phyloP scores from a whole-genome alignment of 2,888 invertebrate genomes.

The Pristionchus fissidentatus region DNA sequence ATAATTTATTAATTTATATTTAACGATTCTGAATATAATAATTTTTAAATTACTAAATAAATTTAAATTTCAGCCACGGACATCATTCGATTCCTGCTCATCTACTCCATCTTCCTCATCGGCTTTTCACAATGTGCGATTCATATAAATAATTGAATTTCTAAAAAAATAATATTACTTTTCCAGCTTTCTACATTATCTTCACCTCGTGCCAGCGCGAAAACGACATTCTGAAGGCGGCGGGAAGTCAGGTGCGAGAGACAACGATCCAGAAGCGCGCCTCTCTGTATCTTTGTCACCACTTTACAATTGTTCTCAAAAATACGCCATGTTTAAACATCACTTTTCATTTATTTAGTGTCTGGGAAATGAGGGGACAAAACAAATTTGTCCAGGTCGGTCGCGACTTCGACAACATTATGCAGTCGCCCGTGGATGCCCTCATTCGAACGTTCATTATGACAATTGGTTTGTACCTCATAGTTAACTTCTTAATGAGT shows the following conservation, averaged over 20 bases:
- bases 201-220: constrained; percentile 83
- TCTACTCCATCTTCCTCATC: constrained; percentile 96
- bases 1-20: no score
- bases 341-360: no score
- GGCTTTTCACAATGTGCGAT: constrained; percentile 89
- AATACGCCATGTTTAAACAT: no score
- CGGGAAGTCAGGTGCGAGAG: neutral
- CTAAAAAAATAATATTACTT: neutral
- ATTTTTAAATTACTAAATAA: neutral
- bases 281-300: no score
- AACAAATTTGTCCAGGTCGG: constrained; percentile 13
- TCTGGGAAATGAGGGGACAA: no score
- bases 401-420: constrained; percentile 54
- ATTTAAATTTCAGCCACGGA: constrained; percentile 25
- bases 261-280: no score
- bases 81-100: constrained; percentile 89
- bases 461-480: constrained; percentile 89
- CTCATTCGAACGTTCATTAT: constrained; percentile 94
- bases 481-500: neutral
- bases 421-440: constrained; percentile 57
- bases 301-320: no score
- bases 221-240: neutral
- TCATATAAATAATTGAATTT: neutral
- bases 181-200: constrained; percentile 85
- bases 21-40: no score